phyloP scores from a whole-genome alignment of 2,797 vertebrate species.

The Tympanoctomys barrerae region DNA sequence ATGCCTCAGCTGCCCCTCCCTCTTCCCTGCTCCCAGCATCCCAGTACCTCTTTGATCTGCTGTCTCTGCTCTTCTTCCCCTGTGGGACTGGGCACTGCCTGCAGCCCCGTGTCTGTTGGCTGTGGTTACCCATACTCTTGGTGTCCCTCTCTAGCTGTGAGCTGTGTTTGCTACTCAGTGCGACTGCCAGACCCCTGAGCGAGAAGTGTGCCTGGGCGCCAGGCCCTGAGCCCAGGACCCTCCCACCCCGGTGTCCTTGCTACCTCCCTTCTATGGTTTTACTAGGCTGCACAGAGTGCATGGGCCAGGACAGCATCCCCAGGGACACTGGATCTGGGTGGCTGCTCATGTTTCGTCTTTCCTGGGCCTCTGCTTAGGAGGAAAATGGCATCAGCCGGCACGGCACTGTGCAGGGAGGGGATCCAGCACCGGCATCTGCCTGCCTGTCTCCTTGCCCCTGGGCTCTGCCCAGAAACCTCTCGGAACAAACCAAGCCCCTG shows the following conservation, averaged over 20 bases:
- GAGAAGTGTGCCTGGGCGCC: rapidly evolving
- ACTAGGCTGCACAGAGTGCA: rapidly evolving
- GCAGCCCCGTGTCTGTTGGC: rapidly evolving
- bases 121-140: background rate
- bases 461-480: background rate
- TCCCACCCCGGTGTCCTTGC: rapidly evolving
- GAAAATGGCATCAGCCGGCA: background rate
- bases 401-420: background rate
- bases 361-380: background rate
- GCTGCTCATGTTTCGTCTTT: background rate
- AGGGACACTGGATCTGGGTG: background rate
- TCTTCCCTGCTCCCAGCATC: background rate
- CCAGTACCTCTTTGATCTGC: background rate
- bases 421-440: rapidly evolving
- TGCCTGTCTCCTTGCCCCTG: background rate
- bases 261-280: background rate
- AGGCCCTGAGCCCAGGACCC: background rate
- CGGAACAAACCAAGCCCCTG: too few relatives aligned
- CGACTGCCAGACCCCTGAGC: background rate
- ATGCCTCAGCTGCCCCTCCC: background rate
- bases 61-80: background rate
- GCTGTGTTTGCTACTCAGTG: background rate
- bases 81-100: rapidly evolving
- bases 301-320: background rate
- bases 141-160: background rate